Evolutionary conservation across 2,797 vertebrate species (phyloP).

Genomic region (Vespertilio murinus): DNA sequence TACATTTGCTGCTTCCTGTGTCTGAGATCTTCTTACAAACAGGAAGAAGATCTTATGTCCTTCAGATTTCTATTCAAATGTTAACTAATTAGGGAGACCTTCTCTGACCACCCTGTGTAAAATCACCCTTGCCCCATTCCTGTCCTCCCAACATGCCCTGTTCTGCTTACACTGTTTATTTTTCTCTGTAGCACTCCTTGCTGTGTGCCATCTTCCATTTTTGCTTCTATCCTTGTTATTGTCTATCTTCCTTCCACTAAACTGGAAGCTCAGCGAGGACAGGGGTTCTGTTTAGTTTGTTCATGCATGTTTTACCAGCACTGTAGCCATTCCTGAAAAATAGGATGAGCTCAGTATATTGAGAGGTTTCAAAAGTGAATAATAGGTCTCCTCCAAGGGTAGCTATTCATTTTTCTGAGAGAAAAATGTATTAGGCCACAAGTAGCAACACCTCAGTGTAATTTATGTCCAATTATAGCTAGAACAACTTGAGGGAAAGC

Average conservation of each 20-base stretch:
- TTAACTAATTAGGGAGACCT: background rate
- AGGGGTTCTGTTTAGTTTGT: background rate
- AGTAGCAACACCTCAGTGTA: background rate
- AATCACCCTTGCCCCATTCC: background rate
- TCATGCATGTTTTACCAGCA: background rate
- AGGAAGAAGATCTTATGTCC: background rate
- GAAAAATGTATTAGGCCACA: background rate
- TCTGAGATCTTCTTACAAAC: background rate
- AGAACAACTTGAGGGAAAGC: background rate
- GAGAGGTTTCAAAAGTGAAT: constrained; percentile 18
- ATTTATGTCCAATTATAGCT: background rate
- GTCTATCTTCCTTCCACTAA: background rate
- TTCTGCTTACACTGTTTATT: background rate
- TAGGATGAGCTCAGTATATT: background rate
- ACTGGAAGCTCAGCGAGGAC: background rate
- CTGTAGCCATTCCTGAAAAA: background rate
- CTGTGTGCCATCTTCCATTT: background rate
- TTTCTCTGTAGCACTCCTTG: background rate
- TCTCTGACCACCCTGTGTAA: background rate
- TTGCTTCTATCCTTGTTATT: background rate
- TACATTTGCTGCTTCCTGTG: background rate
- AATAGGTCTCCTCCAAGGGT: background rate
- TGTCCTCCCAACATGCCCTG: background rate
- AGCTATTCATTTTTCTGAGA: constrained; percentile 22
- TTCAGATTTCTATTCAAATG: background rate